Conservation (phyloP, 2,113 vertebrate species). For the Xyrauchen texanus region DNA sequence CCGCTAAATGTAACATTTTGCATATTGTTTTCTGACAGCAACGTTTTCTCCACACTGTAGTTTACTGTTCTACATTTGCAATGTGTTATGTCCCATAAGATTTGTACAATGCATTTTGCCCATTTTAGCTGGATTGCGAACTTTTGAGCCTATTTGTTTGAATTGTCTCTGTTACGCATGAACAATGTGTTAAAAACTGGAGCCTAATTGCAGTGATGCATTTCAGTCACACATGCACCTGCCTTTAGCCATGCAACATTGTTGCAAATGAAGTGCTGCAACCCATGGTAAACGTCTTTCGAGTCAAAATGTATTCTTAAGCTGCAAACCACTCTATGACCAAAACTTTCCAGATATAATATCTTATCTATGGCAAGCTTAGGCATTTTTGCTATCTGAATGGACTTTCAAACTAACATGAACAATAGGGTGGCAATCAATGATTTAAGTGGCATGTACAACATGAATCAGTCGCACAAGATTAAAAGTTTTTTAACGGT, state of each 20-base stretch:
- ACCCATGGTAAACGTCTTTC: background rate
- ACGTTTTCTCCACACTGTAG: too few relatives aligned
- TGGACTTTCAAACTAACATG: constrained; percentile 13
- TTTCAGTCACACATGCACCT: background rate
- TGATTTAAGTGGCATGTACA: background rate
- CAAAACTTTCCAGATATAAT: background rate
- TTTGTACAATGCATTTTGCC: background rate
- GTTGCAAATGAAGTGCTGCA: background rate
- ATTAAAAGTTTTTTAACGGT: background rate
- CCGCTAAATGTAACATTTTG: too few relatives aligned
- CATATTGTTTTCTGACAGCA: too few relatives aligned
- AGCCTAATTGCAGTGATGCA: background rate
- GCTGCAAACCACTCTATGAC: background rate
- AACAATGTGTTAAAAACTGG: background rate
- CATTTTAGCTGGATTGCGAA: background rate
- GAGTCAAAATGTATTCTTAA: background rate
- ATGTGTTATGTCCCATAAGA: too few relatives aligned
- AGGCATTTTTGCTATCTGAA: background rate
- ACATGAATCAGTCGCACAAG: too few relatives aligned
- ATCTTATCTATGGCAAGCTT: background rate
- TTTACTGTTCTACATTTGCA: too few relatives aligned
- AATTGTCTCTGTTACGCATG: background rate
- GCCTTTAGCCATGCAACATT: too few relatives aligned
- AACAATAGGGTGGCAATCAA: background rate
- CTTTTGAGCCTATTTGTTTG: background rate